Percentiles rank a stretch among this genome's conserved stretches.
Evolutionary conservation across 2,888 invertebrate species (phyloP).

Genomic region (Criorhina ranunculi): DNA sequence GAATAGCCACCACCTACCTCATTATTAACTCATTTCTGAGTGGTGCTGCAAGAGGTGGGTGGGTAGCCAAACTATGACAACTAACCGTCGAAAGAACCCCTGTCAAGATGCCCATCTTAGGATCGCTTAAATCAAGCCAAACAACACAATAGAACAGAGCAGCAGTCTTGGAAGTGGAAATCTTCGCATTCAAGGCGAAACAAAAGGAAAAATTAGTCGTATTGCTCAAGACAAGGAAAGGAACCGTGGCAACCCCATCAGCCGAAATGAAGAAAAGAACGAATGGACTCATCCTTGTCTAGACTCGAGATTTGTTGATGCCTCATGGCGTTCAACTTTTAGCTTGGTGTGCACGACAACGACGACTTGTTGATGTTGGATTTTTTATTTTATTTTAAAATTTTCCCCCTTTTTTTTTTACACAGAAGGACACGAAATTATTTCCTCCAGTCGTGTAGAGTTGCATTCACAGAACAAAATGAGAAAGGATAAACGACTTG

Average conservation of each 20-base stretch:
- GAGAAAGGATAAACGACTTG: conserved; percentile 37
- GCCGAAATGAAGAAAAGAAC: not conserved
- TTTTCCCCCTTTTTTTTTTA: not conserved
- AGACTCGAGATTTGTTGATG: conserved; percentile 51
- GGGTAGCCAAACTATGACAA: conserved; percentile 27
- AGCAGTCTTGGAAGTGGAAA: conserved; percentile 6
- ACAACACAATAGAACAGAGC: conserved; percentile 30
- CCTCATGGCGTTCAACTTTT: conserved; percentile 72
- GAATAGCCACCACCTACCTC: not conserved
- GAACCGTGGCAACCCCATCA: conserved; percentile 35
- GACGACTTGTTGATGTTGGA: conserved; percentile 70
- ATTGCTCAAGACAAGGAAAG: conserved; percentile 40
- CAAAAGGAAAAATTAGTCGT: conserved; percentile 45
- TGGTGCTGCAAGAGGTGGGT: not conserved
- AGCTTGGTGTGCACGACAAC: conserved; percentile 47
- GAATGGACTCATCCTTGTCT: conserved; percentile 55
- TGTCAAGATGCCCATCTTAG: conserved; percentile 50
- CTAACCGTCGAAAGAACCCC: conserved; percentile 36
- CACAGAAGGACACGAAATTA: conserved; percentile 59
- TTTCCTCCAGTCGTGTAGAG: conserved; percentile 47
- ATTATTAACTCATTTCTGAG: conserved; percentile 7
- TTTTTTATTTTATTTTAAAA: conserved; percentile 19
- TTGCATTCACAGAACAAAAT: conserved; percentile 34
- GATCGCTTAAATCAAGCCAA: conserved; percentile 58
- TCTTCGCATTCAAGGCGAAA: conserved; percentile 34